These are phyloP conservation scores for Malurus splendens DNA, from an alignment of 2,797 vertebrate species.

Conservation along the genomic window DNA sequence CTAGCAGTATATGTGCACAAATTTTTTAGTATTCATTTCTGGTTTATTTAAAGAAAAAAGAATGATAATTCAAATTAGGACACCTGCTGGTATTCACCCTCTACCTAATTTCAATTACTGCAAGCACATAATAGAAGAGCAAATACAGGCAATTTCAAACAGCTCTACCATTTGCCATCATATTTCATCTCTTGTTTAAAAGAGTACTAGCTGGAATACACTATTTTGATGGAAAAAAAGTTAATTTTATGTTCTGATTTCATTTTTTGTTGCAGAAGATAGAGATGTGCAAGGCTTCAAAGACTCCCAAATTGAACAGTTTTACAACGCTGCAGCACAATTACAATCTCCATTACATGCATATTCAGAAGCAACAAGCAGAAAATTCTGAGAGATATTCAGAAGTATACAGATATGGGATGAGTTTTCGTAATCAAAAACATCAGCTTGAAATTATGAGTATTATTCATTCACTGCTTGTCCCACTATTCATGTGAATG, in stretches of 20 bases:
- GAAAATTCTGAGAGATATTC: background rate
- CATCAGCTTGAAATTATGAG: background rate
- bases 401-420: background rate
- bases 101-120: conserved; percentile 24
- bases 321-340: background rate
- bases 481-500: background rate
- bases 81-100: conserved; percentile 4
- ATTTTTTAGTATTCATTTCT: background rate
- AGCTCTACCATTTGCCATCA: background rate
- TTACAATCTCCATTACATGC: background rate
- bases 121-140: background rate
- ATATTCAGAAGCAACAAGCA: background rate
- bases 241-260: conserved; percentile 7
- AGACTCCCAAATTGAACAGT: background rate
- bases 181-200: background rate
- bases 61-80: background rate
- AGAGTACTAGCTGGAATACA: background rate
- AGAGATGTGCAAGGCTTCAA: background rate
- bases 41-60: background rate
- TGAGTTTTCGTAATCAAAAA: conserved; percentile 7
- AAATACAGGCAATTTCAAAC: conserved; percentile 12
- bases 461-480: background rate
- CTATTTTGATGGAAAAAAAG: background rate
- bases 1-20: background rate
- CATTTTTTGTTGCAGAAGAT: background rate